phyloP scores from a whole-genome alignment of 2,888 invertebrate genomes.

The Leptopilina syphax region DNA sequence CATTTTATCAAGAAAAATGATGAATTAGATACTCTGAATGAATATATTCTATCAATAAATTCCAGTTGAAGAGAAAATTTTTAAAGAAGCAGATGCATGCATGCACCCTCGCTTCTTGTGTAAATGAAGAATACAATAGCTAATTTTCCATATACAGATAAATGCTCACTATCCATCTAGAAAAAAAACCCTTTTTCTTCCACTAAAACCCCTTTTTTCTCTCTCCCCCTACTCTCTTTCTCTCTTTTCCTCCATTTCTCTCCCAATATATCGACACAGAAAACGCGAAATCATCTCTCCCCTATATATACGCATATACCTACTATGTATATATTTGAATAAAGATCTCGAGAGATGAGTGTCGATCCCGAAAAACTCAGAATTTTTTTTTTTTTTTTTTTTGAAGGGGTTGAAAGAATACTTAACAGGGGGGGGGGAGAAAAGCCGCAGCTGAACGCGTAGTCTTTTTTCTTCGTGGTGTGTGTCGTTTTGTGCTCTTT shows the following conservation, averaged over 20 bases:
- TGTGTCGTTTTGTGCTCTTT: neutral
- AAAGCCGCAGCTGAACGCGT: conserved; percentile 9
- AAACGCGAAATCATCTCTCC: conserved; percentile 34
- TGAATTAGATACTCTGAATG: no score
- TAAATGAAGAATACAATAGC: conserved; percentile 34
- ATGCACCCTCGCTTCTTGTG: neutral
- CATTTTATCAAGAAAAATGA: no score
- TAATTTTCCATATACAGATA: conserved; percentile 9
- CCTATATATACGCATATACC: conserved; percentile 39
- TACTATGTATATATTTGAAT: conserved; percentile 53
- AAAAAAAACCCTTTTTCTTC: conserved; percentile 17
- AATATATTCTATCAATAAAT: no score
- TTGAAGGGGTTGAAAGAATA: conserved; percentile 34
- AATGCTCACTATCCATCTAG: conserved; percentile 22
- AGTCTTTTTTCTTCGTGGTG: neutral
- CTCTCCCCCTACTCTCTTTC: no score
- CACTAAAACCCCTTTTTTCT: conserved; percentile 47
- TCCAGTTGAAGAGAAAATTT: neutral
- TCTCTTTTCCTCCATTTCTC: no score
- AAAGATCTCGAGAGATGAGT: conserved; percentile 46
- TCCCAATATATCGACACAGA: conserved; percentile 40
- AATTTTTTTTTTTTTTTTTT: neutral
- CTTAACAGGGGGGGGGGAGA: neutral
- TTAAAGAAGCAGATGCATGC: no score
- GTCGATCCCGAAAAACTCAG: conserved; percentile 20